These are phyloP conservation scores for Neotoxoptera formosana DNA, from an alignment of 1,140 invertebrate species.

Conservation along the genomic window DNA sequence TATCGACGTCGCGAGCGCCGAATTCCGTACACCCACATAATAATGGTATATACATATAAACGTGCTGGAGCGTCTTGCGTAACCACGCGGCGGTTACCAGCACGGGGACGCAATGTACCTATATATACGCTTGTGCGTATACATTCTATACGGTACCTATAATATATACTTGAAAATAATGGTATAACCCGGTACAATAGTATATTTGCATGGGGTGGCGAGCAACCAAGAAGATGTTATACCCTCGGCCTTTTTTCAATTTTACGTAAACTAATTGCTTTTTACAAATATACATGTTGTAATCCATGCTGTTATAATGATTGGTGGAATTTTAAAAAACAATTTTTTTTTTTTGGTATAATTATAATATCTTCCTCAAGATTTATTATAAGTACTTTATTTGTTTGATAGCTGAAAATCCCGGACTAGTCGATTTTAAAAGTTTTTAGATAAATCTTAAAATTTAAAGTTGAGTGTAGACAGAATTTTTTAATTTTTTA, in stretches of 20 bases:
- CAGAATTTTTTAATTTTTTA: neutral
- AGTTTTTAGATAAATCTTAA: neutral
- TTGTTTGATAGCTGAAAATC: neutral
- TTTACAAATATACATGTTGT: too few relatives aligned
- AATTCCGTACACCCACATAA: neutral
- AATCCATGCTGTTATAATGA: neutral
- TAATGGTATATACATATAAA: neutral
- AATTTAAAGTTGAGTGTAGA: neutral
- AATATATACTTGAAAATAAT: too few relatives aligned
- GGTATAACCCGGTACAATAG: too few relatives aligned
- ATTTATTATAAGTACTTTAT: neutral
- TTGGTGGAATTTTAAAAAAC: neutral
- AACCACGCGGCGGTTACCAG: neutral
- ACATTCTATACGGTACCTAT: too few relatives aligned
- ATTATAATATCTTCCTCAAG: neutral
- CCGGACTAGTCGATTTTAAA: neutral
- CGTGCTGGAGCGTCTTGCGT: neutral
- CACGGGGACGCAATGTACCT: fast-evolving
- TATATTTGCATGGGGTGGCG: too few relatives aligned
- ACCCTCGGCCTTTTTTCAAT: too few relatives aligned
- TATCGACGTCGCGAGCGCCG: neutral
- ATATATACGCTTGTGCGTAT: too few relatives aligned
- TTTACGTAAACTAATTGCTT: too few relatives aligned
- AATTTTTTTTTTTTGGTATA: neutral
- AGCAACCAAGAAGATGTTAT: too few relatives aligned